Evolutionary conservation across 1,140 invertebrate genomes (phyloP).

Genomic region (Leptinotarsa texana): DNA sequence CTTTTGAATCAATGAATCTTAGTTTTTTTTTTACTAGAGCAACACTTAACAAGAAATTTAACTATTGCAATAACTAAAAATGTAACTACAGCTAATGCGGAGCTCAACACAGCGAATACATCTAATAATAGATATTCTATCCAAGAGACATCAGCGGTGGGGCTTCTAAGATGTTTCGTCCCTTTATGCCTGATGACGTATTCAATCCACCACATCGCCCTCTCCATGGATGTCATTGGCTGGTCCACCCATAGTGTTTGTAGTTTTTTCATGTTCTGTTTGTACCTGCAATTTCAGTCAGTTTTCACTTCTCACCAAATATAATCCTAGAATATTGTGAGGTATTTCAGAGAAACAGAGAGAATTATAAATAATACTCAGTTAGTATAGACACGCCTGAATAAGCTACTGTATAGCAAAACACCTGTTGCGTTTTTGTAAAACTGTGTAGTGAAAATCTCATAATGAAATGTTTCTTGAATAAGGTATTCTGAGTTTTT

Average conservation of each 20-base stretch:
- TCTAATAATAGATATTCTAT: slow-evolving; percentile 58
- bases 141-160: slow-evolving; percentile 52
- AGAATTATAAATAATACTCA: not conserved
- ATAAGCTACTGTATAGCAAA: too few relatives aligned
- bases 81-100: not conserved
- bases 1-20: not conserved
- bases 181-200: slow-evolving; percentile 57
- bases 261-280: slow-evolving; percentile 37
- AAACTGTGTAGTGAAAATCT: too few relatives aligned
- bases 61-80: not conserved
- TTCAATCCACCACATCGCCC: slow-evolving; percentile 59
- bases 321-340: too few relatives aligned
- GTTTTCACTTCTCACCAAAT: slow-evolving; percentile 11
- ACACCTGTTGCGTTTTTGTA: too few relatives aligned
- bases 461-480: too few relatives aligned
- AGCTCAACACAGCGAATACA: slow-evolving; percentile 43
- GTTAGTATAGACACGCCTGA: too few relatives aligned
- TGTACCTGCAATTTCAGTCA: slow-evolving; percentile 33
- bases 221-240: slow-evolving; percentile 52
- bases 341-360: not conserved
- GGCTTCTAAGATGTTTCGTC: slow-evolving; percentile 51
- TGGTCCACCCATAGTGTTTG: slow-evolving; percentile 43
- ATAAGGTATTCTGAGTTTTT: too few relatives aligned
- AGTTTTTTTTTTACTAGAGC: not conserved
- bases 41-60: not conserved